Percentiles rank a stretch among this genome's conserved stretches.
These are phyloP conservation scores for Cotesia glomerata DNA, from an alignment of 1,140 invertebrate species.

Conservation along the genomic window DNA sequence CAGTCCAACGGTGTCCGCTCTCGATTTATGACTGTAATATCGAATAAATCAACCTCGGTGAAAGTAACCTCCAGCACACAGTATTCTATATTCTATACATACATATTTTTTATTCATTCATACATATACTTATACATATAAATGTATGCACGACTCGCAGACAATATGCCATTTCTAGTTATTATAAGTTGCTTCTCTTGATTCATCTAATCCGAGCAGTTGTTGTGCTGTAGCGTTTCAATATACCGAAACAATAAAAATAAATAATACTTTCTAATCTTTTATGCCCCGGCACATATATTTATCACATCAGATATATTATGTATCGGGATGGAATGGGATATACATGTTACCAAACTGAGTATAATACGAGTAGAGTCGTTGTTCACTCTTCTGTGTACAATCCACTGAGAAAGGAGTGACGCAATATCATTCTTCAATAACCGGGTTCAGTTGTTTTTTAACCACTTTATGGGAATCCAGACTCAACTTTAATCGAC, in stretches of 20 bases:
- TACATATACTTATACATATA: neutral
- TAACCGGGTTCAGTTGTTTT: neutral
- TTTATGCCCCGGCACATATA: neutral
- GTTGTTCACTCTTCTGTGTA: no score
- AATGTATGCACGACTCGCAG: neutral
- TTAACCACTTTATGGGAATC: slow-evolving; percentile 5
- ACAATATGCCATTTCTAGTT: slow-evolving; percentile 22
- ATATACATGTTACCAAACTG: no score
- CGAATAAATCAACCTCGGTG: slow-evolving; percentile 29
- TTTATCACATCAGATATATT: neutral
- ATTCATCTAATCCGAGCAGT: neutral
- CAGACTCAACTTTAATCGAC: neutral
- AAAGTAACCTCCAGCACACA: slow-evolving; percentile 26
- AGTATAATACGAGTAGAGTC: neutral
- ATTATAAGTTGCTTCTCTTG: neutral
- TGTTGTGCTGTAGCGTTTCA: neutral
- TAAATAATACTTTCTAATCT: slow-evolving; percentile 10
- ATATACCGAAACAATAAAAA: neutral
- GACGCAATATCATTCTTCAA: neutral
- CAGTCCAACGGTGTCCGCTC: slow-evolving; percentile 28
- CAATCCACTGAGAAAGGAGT: neutral
- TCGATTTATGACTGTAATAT: slow-evolving; percentile 33
- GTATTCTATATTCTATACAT: neutral
- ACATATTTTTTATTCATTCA: neutral
- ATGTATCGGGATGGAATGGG: no score